phyloP scores from a whole-genome alignment of 2,888 invertebrate species.

The Microplitis deprimator region DNA sequence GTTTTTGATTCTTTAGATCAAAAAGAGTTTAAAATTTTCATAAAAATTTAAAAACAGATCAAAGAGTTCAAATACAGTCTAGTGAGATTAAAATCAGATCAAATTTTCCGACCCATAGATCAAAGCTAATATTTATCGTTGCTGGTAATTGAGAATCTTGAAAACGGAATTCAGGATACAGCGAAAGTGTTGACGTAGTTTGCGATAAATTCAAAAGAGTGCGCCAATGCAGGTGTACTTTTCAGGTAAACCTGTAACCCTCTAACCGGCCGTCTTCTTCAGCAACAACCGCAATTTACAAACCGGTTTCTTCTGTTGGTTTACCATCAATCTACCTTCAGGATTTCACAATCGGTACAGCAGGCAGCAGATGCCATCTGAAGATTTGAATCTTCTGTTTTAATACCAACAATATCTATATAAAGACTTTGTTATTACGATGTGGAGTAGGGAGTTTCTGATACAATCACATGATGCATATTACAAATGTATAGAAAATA shows the following conservation, averaged over 20 bases:
- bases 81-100: no score
- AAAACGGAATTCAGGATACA: no score
- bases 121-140: no score
- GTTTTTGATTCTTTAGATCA: no score
- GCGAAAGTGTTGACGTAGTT: conserved; percentile 6
- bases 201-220: not conserved
- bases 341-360: not conserved
- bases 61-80: no score
- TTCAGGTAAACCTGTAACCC: not conserved
- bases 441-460: not conserved
- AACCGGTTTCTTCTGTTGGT: not conserved
- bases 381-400: not conserved
- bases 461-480: not conserved
- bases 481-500: not conserved
- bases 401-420: not conserved
- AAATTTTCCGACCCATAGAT: no score
- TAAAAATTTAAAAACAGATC: no score
- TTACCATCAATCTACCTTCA: not conserved
- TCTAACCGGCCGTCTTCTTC: not conserved
- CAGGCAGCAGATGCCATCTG: not conserved
- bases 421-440: not conserved
- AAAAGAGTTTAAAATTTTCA: no score
- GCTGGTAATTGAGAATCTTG: no score
- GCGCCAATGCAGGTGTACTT: not conserved
- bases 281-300: not conserved